Conservation (phyloP, 2,113 vertebrate genomes). For the Dascyllus trimaculatus region DNA sequence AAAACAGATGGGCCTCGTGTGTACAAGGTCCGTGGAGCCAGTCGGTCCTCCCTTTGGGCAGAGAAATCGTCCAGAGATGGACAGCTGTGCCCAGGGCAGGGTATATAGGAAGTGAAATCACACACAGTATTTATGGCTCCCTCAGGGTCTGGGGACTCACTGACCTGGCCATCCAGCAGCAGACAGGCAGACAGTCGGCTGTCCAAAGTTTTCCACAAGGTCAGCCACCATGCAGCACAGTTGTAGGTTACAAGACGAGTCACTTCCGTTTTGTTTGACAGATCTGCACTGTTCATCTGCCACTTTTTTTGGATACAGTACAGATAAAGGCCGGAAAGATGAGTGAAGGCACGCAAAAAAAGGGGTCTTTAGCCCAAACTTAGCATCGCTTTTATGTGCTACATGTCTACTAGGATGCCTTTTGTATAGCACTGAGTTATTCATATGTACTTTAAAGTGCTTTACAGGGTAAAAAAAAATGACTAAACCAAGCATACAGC, state of each 20-base stretch:
- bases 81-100: constrained; percentile 83
- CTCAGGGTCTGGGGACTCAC: constrained; percentile 71
- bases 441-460: neutral
- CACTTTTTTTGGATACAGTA: neutral
- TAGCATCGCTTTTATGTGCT: neutral
- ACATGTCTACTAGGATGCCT: too few relatives aligned
- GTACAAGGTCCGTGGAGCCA: constrained; percentile 65
- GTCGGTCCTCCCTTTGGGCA: constrained; percentile 76
- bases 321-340: too few relatives aligned
- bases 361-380: neutral
- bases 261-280: neutral
- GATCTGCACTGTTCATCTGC: neutral
- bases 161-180: constrained; percentile 71
- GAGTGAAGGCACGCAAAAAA: too few relatives aligned
- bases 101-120: constrained; percentile 79
- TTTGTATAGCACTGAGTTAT: neutral
- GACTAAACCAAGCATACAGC: neutral
- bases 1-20: constrained; percentile 76
- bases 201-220: constrained; percentile 74
- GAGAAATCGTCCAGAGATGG: constrained; percentile 81
- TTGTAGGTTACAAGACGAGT: constrained; percentile 7
- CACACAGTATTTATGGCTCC: constrained; percentile 74
- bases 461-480: neutral
- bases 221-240: constrained; percentile 51
- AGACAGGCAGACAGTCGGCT: constrained; percentile 66